These are phyloP conservation scores for Dasysyrphus tricinctus DNA, from an alignment of 2,888 invertebrate genomes.

Conservation along the genomic window DNA sequence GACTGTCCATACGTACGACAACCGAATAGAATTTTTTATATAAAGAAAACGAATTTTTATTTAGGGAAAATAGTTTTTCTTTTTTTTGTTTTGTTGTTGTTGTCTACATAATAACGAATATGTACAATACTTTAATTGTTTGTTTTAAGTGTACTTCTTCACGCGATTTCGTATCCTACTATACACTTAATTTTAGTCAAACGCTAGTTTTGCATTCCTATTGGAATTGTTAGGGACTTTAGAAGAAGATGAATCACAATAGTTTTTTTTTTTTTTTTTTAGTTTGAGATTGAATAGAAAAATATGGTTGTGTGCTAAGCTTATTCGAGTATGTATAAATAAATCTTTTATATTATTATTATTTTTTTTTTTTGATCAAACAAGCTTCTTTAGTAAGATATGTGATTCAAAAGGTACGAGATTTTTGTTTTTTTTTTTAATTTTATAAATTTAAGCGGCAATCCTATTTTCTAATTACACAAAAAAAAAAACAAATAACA, in stretches of 20 bases:
- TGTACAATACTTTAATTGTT: slow-evolving; percentile 27
- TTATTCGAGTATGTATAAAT: slow-evolving; percentile 27
- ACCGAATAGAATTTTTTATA: slow-evolving; percentile 59
- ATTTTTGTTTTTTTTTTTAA: slow-evolving; percentile 22
- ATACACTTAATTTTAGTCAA: slow-evolving; percentile 67
- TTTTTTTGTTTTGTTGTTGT: neutral
- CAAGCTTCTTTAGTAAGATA: slow-evolving; percentile 45
- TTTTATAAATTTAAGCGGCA: slow-evolving; percentile 27
- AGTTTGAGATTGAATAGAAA: slow-evolving; percentile 56
- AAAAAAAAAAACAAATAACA: slow-evolving; percentile 21
- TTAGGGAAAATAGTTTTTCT: neutral
- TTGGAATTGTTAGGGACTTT: slow-evolving; percentile 42
- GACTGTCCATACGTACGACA: slow-evolving; percentile 36
- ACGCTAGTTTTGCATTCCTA: slow-evolving; percentile 48
- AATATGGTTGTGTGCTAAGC: slow-evolving; percentile 44
- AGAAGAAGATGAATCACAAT: slow-evolving; percentile 59
- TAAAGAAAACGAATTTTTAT: slow-evolving; percentile 1
- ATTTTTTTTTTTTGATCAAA: slow-evolving; percentile 10
- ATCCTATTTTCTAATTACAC: slow-evolving; percentile 2
- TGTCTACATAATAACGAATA: slow-evolving; percentile 4
- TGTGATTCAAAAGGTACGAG: slow-evolving; percentile 64
- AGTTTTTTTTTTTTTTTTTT: slow-evolving; percentile 25
- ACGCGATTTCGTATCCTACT: slow-evolving; percentile 25
- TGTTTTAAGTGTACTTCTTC: slow-evolving; percentile 21
- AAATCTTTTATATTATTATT: neutral